Conservation (phyloP, 1,140 invertebrate genomes). For the Phocides pigmalion region DNA sequence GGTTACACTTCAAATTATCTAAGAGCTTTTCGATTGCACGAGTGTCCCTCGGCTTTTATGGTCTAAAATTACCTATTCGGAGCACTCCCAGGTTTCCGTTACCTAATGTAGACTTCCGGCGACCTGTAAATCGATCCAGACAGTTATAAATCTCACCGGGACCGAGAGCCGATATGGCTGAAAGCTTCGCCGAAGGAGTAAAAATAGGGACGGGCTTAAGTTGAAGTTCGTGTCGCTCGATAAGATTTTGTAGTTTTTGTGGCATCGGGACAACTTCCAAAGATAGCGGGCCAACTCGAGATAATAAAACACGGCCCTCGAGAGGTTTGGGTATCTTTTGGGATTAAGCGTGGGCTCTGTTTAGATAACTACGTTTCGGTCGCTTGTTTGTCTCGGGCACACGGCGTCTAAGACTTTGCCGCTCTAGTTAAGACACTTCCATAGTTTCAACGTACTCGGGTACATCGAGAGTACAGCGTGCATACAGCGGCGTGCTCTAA, state of each 20-base stretch:
- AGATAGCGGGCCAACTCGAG: conserved; percentile 65
- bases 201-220: conserved; percentile 74
- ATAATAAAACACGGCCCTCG: conserved; percentile 63
- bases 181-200: conserved; percentile 68
- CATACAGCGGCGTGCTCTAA: conserved; percentile 57
- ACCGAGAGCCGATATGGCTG: conserved; percentile 67
- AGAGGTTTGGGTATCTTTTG: conserved; percentile 52
- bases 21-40: conserved; percentile 39
- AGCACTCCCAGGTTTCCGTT: conserved; percentile 68
- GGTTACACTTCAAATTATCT: conserved; percentile 52
- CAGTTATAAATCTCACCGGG: conserved; percentile 68
- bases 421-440: conserved; percentile 34
- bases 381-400: conserved; percentile 58
- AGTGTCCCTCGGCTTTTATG: conserved; percentile 49
- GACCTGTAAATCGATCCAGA: conserved; percentile 69
- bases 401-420: conserved; percentile 42
- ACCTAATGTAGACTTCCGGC: conserved; percentile 67
- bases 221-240: conserved; percentile 74
- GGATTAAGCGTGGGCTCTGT: conserved; percentile 62
- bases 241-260: conserved; percentile 79
- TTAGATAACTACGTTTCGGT: conserved; percentile 57
- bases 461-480: conserved; percentile 50
- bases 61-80: conserved; percentile 56
- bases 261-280: conserved; percentile 58
- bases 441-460: conserved; percentile 42